These are phyloP conservation scores for Macrophya annulata DNA, from an alignment of 2,888 invertebrate genomes.

Conservation along the genomic window DNA sequence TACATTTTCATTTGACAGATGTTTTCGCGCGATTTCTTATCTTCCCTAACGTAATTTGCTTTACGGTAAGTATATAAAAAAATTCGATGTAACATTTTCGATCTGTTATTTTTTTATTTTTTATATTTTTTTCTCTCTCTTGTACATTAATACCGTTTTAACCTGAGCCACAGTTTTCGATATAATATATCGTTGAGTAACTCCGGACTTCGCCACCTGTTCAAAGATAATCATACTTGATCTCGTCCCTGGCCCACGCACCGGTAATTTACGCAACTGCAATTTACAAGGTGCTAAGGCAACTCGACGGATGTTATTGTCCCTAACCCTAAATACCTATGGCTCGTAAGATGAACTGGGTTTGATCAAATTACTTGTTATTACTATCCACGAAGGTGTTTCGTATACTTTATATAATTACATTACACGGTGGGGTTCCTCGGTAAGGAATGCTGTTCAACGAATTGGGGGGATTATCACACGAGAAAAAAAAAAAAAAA, in stretches of 20 bases:
- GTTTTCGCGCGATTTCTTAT: conserved; percentile 3
- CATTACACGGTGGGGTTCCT: neutral
- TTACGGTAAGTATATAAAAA: too few relatives aligned
- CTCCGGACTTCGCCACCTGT: conserved; percentile 5
- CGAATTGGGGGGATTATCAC: neutral
- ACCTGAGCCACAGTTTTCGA: neutral
- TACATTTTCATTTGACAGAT: conserved; percentile 11
- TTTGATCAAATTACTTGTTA: conserved; percentile 35
- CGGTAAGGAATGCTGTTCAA: neutral
- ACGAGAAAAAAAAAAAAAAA: too few relatives aligned
- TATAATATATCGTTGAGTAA: neutral
- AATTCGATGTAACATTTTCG: neutral
- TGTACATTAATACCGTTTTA: neutral
- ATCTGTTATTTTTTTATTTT: neutral
- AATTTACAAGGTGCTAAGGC: conserved; percentile 33
- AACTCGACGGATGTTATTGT: conserved; percentile 15
- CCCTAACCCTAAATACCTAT: conserved; percentile 24
- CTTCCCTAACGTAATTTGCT: neutral
- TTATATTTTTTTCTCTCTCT: neutral
- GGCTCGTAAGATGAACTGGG: neutral
- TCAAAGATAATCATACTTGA: conserved; percentile 26
- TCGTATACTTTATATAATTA: conserved; percentile 39
- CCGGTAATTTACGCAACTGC: conserved; percentile 45
- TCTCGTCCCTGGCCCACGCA: neutral
- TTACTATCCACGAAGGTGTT: conserved; percentile 42